Percentiles rank a stretch among this genome's conserved stretches.
phyloP scores from a whole-genome alignment of 1,140 invertebrate species.

The Papilio glaucus region DNA sequence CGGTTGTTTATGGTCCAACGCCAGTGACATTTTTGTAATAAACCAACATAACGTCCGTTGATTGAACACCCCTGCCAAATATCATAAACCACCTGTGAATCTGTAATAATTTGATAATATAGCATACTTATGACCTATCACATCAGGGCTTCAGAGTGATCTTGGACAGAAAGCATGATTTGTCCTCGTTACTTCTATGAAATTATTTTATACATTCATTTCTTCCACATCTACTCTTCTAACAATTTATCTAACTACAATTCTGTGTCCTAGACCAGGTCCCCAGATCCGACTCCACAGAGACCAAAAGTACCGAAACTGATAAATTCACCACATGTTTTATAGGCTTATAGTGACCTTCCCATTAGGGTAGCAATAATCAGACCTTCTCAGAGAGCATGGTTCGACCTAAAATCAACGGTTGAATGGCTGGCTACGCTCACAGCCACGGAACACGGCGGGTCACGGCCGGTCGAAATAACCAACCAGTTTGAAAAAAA shows the following conservation, averaged over 20 bases:
- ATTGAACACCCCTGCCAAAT: background rate
- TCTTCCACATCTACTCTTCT: too few relatives aligned
- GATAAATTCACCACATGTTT: too few relatives aligned
- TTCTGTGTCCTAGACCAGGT: too few relatives aligned
- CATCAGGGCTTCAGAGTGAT: too few relatives aligned
- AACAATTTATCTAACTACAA: too few relatives aligned
- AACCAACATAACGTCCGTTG: background rate
- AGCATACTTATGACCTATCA: too few relatives aligned
- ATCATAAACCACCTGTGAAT: background rate
- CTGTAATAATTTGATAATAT: too few relatives aligned
- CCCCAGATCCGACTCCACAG: too few relatives aligned
- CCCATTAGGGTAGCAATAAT: background rate
- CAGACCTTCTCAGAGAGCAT: background rate
- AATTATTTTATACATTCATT: too few relatives aligned
- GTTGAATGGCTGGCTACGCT: background rate
- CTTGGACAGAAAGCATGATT: too few relatives aligned
- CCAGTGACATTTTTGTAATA: background rate
- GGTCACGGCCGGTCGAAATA: conserved; percentile 10
- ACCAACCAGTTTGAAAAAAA: background rate
- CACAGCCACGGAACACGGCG: background rate
- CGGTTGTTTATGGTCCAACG: background rate
- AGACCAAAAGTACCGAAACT: too few relatives aligned
- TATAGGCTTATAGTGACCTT: background rate
- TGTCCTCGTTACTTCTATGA: too few relatives aligned
- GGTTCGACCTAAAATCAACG: conserved; percentile 14